phyloP scores from a whole-genome alignment of 2,797 vertebrate species.

The Molossus alvarezi region DNA sequence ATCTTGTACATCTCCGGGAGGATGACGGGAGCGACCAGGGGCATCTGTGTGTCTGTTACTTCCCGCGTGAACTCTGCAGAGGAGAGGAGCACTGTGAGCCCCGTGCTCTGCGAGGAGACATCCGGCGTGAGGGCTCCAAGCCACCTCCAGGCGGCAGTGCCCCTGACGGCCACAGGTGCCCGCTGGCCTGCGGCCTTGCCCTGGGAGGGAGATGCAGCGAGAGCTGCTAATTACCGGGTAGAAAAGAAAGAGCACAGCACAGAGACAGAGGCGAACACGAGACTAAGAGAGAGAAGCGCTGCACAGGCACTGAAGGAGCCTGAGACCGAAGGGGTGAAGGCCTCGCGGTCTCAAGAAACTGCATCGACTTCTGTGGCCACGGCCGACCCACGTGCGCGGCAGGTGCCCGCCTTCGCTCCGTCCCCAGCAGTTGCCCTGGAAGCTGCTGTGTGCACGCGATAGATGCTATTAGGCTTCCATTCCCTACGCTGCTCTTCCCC shows the following conservation, averaged over 20 bases:
- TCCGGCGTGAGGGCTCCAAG: neutral
- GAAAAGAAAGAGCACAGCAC: neutral
- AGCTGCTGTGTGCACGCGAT: too few relatives aligned
- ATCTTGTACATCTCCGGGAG: conserved; percentile 99
- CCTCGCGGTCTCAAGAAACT: too few relatives aligned
- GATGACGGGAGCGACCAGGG: conserved; percentile 98
- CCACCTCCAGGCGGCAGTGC: too few relatives aligned
- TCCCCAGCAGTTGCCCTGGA: too few relatives aligned
- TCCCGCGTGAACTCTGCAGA: conserved; percentile 97
- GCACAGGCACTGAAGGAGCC: too few relatives aligned
- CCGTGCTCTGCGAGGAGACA: neutral
- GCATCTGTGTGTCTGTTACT: conserved; percentile 99
- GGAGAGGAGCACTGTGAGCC: neutral
- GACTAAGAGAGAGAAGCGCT: neutral
- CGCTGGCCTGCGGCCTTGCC: neutral
- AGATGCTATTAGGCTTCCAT: too few relatives aligned
- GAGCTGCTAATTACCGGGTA: neutral
- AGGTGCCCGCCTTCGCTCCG: too few relatives aligned
- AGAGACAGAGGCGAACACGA: neutral
- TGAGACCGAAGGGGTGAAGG: too few relatives aligned
- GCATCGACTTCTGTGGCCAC: too few relatives aligned
- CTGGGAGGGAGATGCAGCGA: neutral
- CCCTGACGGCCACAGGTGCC: neutral
- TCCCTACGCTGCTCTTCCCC: too few relatives aligned
- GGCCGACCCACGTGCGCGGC: too few relatives aligned